Evolutionary conservation across 2,888 invertebrate species (phyloP), one percentile per base, ranked within the genome.

Genomic region (Lycophotia porphyrea): DNA sequence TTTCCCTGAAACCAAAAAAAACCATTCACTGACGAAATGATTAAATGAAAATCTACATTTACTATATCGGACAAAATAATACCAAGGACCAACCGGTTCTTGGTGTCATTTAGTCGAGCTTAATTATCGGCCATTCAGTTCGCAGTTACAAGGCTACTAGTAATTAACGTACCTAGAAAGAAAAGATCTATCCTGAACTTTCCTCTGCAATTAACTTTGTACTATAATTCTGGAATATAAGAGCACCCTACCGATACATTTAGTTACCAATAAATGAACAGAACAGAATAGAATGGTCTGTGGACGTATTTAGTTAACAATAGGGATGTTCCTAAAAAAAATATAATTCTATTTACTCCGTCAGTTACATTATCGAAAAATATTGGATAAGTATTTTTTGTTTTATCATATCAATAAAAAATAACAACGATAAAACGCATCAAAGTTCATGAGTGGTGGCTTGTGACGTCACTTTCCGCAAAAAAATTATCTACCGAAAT

Each of bases 101-200:
- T 27, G 11, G 34, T 39, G 47, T 55, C 36, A 66, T 52, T 73
- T 70, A 44, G 42, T 55, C 42, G 36, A 70, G 5, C 18, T 61
- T 55, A 83, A 79, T 49, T 42, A 49, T 65, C 31, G 34, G 24
- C 49, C 63, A 58, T 84, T 84, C 65, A 49, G 24, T 66, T 73
- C 36, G 65, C 44, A 24, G 2, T 18, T 39, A 83, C 67, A 61
- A 70, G 49, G 18, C 47, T 63, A 63, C 27, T 49, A 58, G 36
- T 80, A 52, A 80, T 84, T 66, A 66, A 79, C 47, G 61, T 36
- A 69, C 15, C 24, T 61, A n/a, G n/a, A 24, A 61, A 58, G 34
- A 78, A 73, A 72, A 61, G 0, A 77, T 72, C 72, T 47, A 13
- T 55, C 63, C 39, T 27, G 31, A 60, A 60, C 42, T 52, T 74